phyloP scores from a whole-genome alignment of 2,797 vertebrate genomes.

The Amblyopsis hoosieri region DNA sequence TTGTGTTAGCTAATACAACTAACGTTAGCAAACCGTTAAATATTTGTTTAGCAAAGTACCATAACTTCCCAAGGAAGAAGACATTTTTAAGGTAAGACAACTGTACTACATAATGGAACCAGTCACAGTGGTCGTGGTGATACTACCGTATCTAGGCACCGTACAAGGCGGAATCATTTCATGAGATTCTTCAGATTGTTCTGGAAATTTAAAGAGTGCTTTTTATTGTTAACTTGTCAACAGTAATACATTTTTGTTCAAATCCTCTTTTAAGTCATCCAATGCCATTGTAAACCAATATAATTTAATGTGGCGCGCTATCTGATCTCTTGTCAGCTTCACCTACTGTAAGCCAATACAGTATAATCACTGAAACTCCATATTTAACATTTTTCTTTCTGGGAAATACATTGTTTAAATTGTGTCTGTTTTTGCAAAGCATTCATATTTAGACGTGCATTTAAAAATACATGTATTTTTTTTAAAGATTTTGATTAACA shows the following conservation, averaged over 20 bases:
- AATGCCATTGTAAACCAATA: neutral
- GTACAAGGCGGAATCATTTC: neutral
- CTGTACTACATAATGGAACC: neutral
- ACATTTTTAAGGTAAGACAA: conserved; percentile 34
- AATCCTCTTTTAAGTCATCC: neutral
- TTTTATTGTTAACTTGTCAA: neutral
- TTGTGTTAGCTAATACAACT: conserved; percentile 57
- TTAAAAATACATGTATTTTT: no score
- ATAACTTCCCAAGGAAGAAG: no score
- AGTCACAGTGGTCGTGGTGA: conserved; percentile 10
- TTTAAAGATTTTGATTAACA: no score
- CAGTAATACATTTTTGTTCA: neutral
- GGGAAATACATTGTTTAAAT: no score
- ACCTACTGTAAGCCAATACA: neutral
- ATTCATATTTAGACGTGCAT: no score
- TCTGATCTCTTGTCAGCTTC: neutral
- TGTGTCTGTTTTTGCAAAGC: no score
- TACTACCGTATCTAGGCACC: neutral
- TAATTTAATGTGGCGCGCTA: neutral
- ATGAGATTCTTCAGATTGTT: no score
- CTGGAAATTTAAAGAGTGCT: no score
- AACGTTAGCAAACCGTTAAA: conserved; percentile 37
- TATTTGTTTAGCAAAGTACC: no score
- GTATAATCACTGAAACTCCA: conserved; percentile 1
- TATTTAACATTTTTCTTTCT: no score